These are phyloP conservation scores for Rotaria socialis DNA, from an alignment of 2,888 invertebrate species.

Conservation along the genomic window DNA sequence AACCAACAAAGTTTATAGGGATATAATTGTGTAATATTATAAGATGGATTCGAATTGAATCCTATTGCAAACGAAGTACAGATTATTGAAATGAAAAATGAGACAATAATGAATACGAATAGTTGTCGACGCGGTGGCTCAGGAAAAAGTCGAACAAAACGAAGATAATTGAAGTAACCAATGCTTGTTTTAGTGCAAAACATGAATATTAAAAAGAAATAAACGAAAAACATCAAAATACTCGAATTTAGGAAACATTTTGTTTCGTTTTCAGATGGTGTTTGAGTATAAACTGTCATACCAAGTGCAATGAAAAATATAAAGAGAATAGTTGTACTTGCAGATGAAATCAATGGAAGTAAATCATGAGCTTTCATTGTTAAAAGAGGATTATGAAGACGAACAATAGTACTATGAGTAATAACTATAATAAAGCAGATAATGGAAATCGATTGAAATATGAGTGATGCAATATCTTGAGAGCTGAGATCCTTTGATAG, in stretches of 20 bases:
- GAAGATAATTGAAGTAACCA: conserved; percentile 8
- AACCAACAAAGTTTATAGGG: not conserved
- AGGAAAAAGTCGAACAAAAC: not conserved
- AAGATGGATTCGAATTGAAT: not conserved
- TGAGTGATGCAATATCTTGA: not conserved
- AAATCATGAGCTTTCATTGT: not conserved
- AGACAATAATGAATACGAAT: not conserved
- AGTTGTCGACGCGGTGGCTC: not conserved
- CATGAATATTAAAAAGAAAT: conserved; percentile 10
- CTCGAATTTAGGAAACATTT: not conserved
- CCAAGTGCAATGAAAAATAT: not conserved
- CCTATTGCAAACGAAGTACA: not conserved
- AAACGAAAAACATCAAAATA: not conserved
- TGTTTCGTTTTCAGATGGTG: not conserved
- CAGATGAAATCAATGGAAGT: not conserved
- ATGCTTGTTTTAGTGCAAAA: not conserved
- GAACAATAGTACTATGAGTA: not conserved
- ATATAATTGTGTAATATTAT: not conserved
- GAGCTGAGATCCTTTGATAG: no score
- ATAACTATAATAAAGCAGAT: not conserved
- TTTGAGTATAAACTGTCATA: not conserved
- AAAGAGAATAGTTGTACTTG: not conserved
- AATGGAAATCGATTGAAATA: not conserved
- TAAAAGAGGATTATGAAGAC: not conserved
- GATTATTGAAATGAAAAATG: not conserved